These are phyloP conservation scores for Pheosia tremula DNA, from an alignment of 2,888 invertebrate genomes.

Conservation along the genomic window DNA sequence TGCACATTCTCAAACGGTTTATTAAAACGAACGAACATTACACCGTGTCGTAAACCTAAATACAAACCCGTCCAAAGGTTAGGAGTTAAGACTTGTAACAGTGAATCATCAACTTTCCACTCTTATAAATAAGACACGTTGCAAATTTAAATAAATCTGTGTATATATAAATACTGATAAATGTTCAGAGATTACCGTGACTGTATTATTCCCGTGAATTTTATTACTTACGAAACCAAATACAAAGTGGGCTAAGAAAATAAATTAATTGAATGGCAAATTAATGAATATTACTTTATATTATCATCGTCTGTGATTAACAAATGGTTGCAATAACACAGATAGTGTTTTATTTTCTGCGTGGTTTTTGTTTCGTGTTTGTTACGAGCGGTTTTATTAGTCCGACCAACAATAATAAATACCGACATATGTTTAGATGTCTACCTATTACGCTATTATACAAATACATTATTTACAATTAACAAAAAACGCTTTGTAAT, in stretches of 20 bases:
- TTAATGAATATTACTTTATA: constrained; percentile 35
- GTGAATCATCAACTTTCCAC: constrained; percentile 33
- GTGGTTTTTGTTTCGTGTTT: neutral
- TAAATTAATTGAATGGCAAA: constrained; percentile 32
- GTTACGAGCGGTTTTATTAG: constrained; percentile 6
- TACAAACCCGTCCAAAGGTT: constrained; percentile 24
- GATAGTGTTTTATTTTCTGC: constrained; percentile 17
- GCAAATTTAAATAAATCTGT: constrained; percentile 26
- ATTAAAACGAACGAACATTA: constrained; percentile 25
- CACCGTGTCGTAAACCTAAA: constrained; percentile 34
- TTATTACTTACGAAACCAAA: constrained; percentile 20
- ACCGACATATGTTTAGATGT: neutral
- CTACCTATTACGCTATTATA: neutral
- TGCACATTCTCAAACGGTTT: constrained; percentile 6
- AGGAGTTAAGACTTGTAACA: constrained; percentile 26
- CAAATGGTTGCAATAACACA: constrained; percentile 21
- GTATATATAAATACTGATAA: constrained; percentile 14
- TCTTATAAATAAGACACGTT: constrained; percentile 31
- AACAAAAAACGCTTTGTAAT: too few species aligned
- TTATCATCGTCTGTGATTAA: constrained; percentile 19
- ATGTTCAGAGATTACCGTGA: constrained; percentile 25
- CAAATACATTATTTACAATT: neutral
- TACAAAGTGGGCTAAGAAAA: constrained; percentile 19
- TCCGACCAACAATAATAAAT: constrained; percentile 6
- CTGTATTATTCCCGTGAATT: constrained; percentile 28